Evolutionary conservation across 2,888 invertebrate genomes (phyloP), one percentile per base, ranked within the genome.

Genomic region (Lasioglossum malachurum): DNA sequence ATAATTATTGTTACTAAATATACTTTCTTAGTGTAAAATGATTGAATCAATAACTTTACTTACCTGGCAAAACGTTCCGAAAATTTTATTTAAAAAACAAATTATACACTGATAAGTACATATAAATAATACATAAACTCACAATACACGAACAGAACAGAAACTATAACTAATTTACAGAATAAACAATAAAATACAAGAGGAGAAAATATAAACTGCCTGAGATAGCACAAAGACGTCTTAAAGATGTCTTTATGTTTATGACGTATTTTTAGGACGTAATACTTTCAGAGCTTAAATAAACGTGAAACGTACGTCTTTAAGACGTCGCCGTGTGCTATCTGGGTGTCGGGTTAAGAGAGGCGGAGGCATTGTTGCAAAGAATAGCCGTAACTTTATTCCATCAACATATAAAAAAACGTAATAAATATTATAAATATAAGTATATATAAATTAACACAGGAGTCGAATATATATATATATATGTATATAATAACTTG

Each of bases 401-500:
- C 91, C 89, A 90, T 89, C 87, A 91, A 92, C 87, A 87, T 90
- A 89, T 89, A 88, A 92, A 92, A 57, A 93, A 93, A 90, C 84
- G 86, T 91, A 91, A 92, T 93, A 92, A 93, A 92, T 93, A 93
- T 90, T 91, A 91, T 64, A 64, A 16, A 64, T 64, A 86, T 38
- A 90, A 89, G 75, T 90, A 88, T 91, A 87, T 88, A 87, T 88
- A 88, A 90, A 91, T 82, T 89, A 89, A 92, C 90, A 92, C 90
- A 71, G n/a, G 64, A 49, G n/a, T 80, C 82, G 86, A 89, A 88
- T 91, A 88, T 91, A 91, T 80, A 92, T n/a, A 88, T 91, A 88
- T 91, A 91, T 80, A 92, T n/a, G 10, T 44, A 44, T 44, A 44
- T 44, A n/a, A 57, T 57, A 57, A 86, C 85, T 87, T 90, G 76